Base-by-base conservation (phyloP, 2,797 vertebrate species). In the Enteromius treurensis region DNA sequence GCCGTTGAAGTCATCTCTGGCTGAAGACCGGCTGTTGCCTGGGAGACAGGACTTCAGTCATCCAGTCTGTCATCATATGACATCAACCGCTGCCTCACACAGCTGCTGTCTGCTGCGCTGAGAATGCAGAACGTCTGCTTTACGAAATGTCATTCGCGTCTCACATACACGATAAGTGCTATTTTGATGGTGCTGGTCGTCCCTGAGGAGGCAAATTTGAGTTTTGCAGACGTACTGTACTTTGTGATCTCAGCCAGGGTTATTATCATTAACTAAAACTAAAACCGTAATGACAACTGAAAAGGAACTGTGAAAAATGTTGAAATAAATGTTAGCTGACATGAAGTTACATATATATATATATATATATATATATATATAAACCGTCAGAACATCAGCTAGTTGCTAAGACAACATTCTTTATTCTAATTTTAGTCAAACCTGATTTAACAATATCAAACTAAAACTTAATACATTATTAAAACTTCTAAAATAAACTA, bases 51-150 rank as follows among this genome's bases (percentile, higher is more conserved):
- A 77, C 76, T 85, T 84, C 81, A 86, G 81, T 88, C 81, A 78
- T 81, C 79, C 82, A 74, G 80, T 71, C 77, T 83, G 73, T 80
- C 86, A 88, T 85, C 85, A 71, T 65, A 85, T 87, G 89, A 90
- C 87, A 82, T 89, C 85, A 87, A 42, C 82, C 86, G 45, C 84
- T 82, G 79, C 68, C 83, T 87, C 80, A 65, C 81, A 82, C 82
- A 78, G 81, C 77, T 53, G 76, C 84, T 71, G 70, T 82, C 53
- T 77, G 77, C 77, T 64, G 58, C 47, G 58, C 68, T 21, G 64
- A 71, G 77, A 62, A 45, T 64, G 53, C 62, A 37, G 29, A 14
- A 29, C 37, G 65, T 37, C 79, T 55, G 71, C 4, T 75, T 80
- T 73, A 75, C 17, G n/a, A 71, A 80, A 65, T 70, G 19, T 40